Evolutionary conservation across 2,113 vertebrate species (phyloP).

Genomic region (Gymnorhina tibicen): DNA sequence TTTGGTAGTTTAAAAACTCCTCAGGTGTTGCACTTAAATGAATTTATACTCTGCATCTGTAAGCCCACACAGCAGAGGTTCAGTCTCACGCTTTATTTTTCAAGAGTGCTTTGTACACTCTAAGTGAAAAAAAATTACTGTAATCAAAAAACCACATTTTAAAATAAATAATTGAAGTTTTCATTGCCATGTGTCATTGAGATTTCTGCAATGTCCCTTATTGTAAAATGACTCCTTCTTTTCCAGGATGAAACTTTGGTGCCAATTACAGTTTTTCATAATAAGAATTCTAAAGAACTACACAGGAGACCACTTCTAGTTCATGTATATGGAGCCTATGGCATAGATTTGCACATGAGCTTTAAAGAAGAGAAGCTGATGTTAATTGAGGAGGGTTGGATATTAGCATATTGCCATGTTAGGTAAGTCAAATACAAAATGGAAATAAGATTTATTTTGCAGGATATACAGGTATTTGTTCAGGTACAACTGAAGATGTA

Average conservation of each 20-base stretch:
- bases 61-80: constrained; percentile 56
- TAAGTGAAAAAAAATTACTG: constrained; percentile 67
- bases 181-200: constrained; percentile 55
- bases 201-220: constrained; percentile 61
- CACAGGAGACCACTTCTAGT: constrained; percentile 82
- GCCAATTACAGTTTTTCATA: constrained; percentile 89
- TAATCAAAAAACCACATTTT: constrained; percentile 63
- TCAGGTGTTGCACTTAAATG: constrained; percentile 67
- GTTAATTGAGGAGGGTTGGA: constrained; percentile 90
- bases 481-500: neutral
- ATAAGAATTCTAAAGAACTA: constrained; percentile 68
- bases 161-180: constrained; percentile 71
- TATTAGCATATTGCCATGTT: constrained; percentile 94
- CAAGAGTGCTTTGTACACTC: constrained; percentile 53
- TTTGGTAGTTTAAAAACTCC: constrained; percentile 54
- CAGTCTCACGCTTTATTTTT: constrained; percentile 51
- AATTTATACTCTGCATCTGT: constrained; percentile 43
- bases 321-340: constrained; percentile 96
- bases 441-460: neutral
- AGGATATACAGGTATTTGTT: neutral
- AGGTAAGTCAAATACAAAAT: constrained; percentile 75
- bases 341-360: constrained; percentile 87
- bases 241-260: constrained; percentile 88
- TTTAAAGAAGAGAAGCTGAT: constrained; percentile 88
- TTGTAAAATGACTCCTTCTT: constrained; percentile 58